phyloP scores from a whole-genome alignment of 2,797 vertebrate genomes.

The Rhincodon typus region DNA sequence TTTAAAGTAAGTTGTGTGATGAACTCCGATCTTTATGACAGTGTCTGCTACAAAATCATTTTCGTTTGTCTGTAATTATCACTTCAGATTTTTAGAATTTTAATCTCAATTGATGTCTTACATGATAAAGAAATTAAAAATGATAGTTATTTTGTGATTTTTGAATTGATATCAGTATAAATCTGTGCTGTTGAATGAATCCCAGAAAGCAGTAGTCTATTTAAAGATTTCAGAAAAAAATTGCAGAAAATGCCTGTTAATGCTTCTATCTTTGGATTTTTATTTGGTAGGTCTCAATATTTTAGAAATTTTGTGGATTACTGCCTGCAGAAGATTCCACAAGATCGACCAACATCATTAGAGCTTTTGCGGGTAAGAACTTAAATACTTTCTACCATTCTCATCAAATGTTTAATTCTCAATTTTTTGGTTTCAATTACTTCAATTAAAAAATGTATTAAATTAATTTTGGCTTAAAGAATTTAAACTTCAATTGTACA shows the following conservation, averaged over 20 bases:
- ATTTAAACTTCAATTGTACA: background rate
- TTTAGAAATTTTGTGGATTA: slow-evolving; percentile 97
- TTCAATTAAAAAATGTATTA: no score
- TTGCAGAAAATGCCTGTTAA: slow-evolving; percentile 13
- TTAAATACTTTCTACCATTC: background rate
- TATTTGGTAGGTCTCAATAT: slow-evolving; percentile 76
- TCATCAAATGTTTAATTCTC: background rate
- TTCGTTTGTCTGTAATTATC: background rate
- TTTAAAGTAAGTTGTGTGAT: background rate
- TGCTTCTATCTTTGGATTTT: slow-evolving; percentile 41
- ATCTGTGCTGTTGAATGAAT: background rate
- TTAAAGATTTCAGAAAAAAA: background rate
- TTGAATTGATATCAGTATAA: background rate
- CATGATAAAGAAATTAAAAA: background rate
- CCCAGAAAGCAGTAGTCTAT: background rate
- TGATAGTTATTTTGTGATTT: background rate
- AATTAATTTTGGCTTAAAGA: background rate
- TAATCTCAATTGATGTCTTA: background rate
- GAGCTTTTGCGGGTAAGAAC: slow-evolving; percentile 86
- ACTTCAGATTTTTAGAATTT: background rate
- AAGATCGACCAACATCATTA: slow-evolving; percentile 89
- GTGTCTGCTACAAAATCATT: background rate
- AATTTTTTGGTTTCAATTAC: background rate
- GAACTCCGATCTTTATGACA: background rate
- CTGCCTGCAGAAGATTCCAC: slow-evolving; percentile 99